Base-by-base conservation (phyloP, 2,797 vertebrate species). In the Lagodon rhomboides region DNA sequence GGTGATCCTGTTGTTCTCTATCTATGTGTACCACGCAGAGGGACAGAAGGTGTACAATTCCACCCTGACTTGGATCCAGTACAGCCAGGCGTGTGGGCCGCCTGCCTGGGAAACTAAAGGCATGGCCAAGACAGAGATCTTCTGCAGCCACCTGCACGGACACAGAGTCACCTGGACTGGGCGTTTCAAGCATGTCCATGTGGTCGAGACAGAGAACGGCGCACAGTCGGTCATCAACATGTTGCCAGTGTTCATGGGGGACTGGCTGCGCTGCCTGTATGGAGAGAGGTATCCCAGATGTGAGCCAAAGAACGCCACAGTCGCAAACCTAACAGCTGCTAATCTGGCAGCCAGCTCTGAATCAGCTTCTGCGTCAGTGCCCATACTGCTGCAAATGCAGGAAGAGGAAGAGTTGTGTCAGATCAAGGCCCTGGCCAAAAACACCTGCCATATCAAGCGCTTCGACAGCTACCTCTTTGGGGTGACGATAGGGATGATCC, bases 11-110 rank as follows among this genome's bases (percentile, higher is more conserved):
- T 95, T 99, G 72, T 99, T 97, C 86, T 97, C 96, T 34, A 87
- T 97, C 89, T 99, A 99, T 3, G 95, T 99, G 75, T 98, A 97
- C 90, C 95, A 97, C 0, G 95, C 96, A 0, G 98, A 99, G 91
- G 98, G 98, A 17, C 96, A 97, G 94, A 98, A 98, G 69, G 95
- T 97, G 30, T 99, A 99, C 89, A 99, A 99, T 90, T 99, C 98
- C 25, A 97, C 97, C 0, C 73, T 99, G 85, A 97, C 95, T 0
- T 99, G 98, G 98, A 95, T 89, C 50, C 96, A 98, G 89, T 99
- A 99, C 2, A 92, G 95, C 43, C 92, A 94, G 47, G 87, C 93
- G 18, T 99, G 98, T 0, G 98, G 98, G 6, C 98, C 98, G 0
- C 95, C 95, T 0, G 95, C 98, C 0, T 99, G 98, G 98, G 95